These are phyloP conservation scores for Ormyrus pomaceus DNA, from an alignment of 2,888 invertebrate genomes.

Conservation along the genomic window DNA sequence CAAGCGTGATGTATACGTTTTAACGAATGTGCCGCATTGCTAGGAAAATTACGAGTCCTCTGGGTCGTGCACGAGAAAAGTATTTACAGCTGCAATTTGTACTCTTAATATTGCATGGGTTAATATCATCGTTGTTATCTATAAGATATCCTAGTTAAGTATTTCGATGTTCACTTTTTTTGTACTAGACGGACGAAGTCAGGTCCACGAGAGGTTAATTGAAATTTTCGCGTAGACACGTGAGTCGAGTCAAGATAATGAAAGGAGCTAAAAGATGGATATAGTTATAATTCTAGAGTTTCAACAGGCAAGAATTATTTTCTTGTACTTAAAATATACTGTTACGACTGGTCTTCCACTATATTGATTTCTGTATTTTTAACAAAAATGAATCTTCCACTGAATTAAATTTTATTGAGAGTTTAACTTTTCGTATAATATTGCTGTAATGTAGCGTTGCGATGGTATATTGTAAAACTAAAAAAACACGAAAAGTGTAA, in stretches of 20 bases:
- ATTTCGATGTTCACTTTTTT: slow-evolving; percentile 23
- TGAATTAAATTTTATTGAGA: slow-evolving; percentile 40
- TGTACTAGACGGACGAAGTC: neutral
- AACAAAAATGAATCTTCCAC: slow-evolving; percentile 22
- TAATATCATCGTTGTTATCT: slow-evolving; percentile 16
- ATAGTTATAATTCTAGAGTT: slow-evolving; percentile 37
- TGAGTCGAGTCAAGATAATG: slow-evolving; percentile 11
- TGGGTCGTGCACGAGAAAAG: neutral
- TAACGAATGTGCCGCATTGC: neutral
- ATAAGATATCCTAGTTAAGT: slow-evolving; percentile 21
- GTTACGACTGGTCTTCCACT: slow-evolving; percentile 56
- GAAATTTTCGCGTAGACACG: slow-evolving; percentile 11
- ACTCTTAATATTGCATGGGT: neutral
- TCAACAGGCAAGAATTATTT: slow-evolving; percentile 35
- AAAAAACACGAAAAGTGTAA: slow-evolving; percentile 16
- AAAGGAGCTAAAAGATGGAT: slow-evolving; percentile 16
- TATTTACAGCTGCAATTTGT: slow-evolving; percentile 18
- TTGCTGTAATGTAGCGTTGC: slow-evolving; percentile 19
- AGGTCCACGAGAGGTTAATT: slow-evolving; percentile 33
- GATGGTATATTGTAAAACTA: slow-evolving; percentile 9
- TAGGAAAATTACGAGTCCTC: neutral
- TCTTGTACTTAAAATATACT: slow-evolving; percentile 44
- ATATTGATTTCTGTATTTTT: slow-evolving; percentile 48
- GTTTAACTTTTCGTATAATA: slow-evolving; percentile 31
- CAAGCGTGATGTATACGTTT: slow-evolving; percentile 17